A percentile compares a stretch with the other conserved stretches of the same genome.
These are phyloP conservation scores for Ctenoplectra terminalis DNA, from an alignment of 1,140 invertebrate genomes.

Conservation along the genomic window DNA sequence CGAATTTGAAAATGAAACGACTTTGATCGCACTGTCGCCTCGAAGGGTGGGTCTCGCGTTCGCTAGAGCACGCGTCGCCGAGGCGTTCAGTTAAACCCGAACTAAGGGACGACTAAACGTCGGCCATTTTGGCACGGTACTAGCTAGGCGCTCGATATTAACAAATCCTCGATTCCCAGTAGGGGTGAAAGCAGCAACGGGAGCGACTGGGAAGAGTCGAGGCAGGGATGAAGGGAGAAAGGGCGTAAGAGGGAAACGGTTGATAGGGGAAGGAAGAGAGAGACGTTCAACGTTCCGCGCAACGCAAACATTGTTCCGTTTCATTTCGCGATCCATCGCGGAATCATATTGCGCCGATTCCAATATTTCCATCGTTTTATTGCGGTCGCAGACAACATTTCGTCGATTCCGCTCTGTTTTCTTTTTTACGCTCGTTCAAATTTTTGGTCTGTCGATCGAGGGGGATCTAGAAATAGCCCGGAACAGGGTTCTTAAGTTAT, in stretches of 20 bases:
- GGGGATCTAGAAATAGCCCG: no score
- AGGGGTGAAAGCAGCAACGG: constrained; percentile 5
- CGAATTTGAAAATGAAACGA: no score
- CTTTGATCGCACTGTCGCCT: no score
- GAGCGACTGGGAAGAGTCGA: constrained; percentile 25
- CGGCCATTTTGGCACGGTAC: constrained; percentile 72
- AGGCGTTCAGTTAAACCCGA: constrained; percentile 64
- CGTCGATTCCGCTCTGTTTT: background rate
- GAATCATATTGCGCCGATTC: constrained; percentile 75
- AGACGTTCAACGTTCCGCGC: constrained; percentile 67
- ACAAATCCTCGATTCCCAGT: constrained; percentile 72
- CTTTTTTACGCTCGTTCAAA: background rate
- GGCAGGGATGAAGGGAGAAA: constrained; percentile 1
- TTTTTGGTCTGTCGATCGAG: background rate
- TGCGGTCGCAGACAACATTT: background rate
- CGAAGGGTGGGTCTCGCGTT: background rate
- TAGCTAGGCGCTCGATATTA: constrained; percentile 76
- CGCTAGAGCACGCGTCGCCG: background rate
- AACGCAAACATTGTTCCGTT: constrained; percentile 74
- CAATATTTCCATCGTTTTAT: constrained; percentile 69
- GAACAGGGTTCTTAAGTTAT: no score
- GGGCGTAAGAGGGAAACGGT: background rate
- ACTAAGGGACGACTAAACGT: constrained; percentile 73
- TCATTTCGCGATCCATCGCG: constrained; percentile 62
- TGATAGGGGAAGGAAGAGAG: constrained; percentile 19